Percentiles rank a stretch among this genome's conserved stretches.
These are phyloP conservation scores for Gobius niger DNA, from an alignment of 2,113 vertebrate genomes.

Conservation along the genomic window DNA sequence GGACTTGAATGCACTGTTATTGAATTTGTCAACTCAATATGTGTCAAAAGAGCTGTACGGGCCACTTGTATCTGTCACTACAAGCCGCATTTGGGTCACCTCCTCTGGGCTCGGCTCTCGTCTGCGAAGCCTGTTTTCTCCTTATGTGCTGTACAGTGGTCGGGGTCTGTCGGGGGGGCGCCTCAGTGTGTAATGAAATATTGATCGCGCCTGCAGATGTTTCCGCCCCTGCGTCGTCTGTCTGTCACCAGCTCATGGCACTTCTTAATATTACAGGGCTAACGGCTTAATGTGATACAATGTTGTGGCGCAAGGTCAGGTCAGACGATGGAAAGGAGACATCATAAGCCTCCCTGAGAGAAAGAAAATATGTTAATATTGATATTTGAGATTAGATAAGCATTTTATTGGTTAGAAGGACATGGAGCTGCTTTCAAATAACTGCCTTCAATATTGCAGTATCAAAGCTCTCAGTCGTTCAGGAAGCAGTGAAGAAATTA, in stretches of 20 bases:
- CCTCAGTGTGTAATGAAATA: slow-evolving; percentile 55
- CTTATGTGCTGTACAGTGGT: background rate
- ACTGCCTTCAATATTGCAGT: too few species aligned
- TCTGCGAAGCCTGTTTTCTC: slow-evolving; percentile 18
- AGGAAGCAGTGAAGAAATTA: too few species aligned
- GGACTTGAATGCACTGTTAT: slow-evolving; percentile 11
- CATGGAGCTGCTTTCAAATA: too few species aligned
- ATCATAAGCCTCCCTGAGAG: too few species aligned
- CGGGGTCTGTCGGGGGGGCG: slow-evolving; percentile 5
- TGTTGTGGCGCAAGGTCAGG: background rate
- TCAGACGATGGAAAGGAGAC: background rate
- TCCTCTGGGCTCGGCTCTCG: slow-evolving; percentile 16
- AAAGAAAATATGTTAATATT: too few species aligned
- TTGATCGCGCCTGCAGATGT: slow-evolving; percentile 59
- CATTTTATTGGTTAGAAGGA: too few species aligned
- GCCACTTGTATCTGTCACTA: slow-evolving; percentile 25
- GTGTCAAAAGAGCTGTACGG: slow-evolving; percentile 12
- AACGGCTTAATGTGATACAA: background rate
- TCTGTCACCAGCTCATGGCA: slow-evolving; percentile 22
- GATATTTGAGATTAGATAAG: too few species aligned
- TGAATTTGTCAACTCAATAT: slow-evolving; percentile 18
- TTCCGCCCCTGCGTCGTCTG: slow-evolving; percentile 32
- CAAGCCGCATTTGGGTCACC: slow-evolving; percentile 43
- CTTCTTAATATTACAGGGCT: background rate
- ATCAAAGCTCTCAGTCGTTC: too few species aligned